Conservation (phyloP, 2,888 invertebrate genomes). For the Andrena minutula region DNA sequence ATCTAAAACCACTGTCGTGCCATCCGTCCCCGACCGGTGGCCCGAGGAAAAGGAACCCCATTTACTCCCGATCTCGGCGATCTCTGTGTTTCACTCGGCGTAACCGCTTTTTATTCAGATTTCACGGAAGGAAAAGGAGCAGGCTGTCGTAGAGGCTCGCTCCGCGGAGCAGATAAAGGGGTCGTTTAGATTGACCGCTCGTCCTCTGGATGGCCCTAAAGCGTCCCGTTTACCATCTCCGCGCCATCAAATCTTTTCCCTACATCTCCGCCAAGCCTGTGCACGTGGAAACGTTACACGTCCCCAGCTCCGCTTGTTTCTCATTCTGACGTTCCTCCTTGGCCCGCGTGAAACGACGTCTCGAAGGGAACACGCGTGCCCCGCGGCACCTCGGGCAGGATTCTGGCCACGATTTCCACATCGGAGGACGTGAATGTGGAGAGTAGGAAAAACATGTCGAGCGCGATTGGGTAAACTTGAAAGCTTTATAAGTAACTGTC, state of each 20-base stretch:
- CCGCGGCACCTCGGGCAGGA: background rate
- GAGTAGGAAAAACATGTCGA: background rate
- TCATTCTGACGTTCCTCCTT: conserved; percentile 47
- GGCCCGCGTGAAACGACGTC: background rate
- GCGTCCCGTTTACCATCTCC: conserved; percentile 82
- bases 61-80: conserved; percentile 63
- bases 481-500: too few species aligned
- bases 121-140: conserved; percentile 67
- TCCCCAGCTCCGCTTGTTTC: conserved; percentile 57
- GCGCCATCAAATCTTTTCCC: conserved; percentile 77
- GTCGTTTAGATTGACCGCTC: conserved; percentile 84
- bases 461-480: too few species aligned
- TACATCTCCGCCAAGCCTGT: conserved; percentile 71
- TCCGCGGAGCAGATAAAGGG: conserved; percentile 77
- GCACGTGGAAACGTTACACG: conserved; percentile 53
- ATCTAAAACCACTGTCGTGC: conserved; percentile 55
- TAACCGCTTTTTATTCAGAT: conserved; percentile 80
- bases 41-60: conserved; percentile 48
- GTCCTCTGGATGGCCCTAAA: conserved; percentile 83
- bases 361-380: conserved; percentile 22
- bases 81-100: conserved; percentile 64
- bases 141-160: conserved; percentile 46
- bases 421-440: conserved; percentile 35
- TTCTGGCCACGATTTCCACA: conserved; percentile 32
- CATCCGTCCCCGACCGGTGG: conserved; percentile 57